phyloP scores from a whole-genome alignment of 2,797 vertebrate genomes.

The Hydrophis major region DNA sequence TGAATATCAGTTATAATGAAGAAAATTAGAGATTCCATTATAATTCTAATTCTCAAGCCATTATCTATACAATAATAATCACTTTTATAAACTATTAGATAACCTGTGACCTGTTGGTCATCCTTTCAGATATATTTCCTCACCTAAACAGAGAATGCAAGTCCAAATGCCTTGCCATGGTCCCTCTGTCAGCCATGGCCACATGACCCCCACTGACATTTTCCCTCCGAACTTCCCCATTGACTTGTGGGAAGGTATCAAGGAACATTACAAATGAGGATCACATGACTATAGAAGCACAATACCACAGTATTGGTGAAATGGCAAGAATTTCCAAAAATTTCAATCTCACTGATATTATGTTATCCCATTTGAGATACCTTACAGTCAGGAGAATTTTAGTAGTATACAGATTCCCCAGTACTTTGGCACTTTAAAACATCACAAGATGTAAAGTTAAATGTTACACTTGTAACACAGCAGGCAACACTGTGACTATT shows the following conservation, averaged over 20 bases:
- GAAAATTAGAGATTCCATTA: background rate
- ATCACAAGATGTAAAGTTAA: background rate
- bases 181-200: background rate
- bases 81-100: background rate
- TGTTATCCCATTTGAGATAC: background rate
- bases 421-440: background rate
- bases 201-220: background rate
- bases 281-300: background rate
- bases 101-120: background rate
- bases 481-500: background rate
- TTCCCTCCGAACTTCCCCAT: background rate
- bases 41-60: background rate
- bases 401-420: background rate
- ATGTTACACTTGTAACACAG: background rate
- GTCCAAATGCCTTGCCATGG: background rate
- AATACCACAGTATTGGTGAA: background rate
- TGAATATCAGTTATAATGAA: background rate
- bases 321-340: background rate
- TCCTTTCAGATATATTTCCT: background rate
- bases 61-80: background rate
- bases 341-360: background rate
- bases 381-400: background rate
- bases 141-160: background rate
- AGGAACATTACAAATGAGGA: background rate
- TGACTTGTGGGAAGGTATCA: background rate